Conservation (phyloP, 2,113 vertebrate species). For the Struthidea cinerea region DNA sequence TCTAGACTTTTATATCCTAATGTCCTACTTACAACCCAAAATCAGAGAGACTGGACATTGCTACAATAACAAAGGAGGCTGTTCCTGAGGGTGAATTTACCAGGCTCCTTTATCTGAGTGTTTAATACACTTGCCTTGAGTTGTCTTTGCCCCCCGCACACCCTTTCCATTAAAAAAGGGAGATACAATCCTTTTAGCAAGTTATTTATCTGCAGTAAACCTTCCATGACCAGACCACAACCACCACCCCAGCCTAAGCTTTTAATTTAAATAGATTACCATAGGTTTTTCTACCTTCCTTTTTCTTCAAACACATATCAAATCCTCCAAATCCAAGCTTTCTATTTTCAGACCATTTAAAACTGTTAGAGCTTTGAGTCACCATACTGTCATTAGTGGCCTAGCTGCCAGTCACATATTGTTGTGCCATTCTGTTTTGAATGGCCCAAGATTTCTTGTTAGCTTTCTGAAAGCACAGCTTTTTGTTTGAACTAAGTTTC, state of each 20-base stretch:
- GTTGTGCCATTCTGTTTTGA: background rate
- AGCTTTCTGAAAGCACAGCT: background rate
- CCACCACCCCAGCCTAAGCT: background rate
- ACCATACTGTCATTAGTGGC: background rate
- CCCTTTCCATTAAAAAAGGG: background rate
- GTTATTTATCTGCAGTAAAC: background rate
- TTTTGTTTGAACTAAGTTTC: background rate
- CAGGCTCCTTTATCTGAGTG: background rate
- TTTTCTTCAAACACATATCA: background rate
- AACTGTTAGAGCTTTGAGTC: background rate
- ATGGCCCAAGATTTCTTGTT: background rate
- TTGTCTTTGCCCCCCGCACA: background rate
- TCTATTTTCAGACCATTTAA: background rate
- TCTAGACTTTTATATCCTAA: background rate
- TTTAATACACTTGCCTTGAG: background rate
- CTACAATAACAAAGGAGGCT: background rate
- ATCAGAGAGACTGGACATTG: background rate
- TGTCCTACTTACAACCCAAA: background rate
- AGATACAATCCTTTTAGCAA: background rate
- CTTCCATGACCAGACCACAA: background rate
- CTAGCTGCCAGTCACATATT: slow-evolving; percentile 32
- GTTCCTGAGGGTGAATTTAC: background rate
- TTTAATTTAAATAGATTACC: slow-evolving; percentile 8
- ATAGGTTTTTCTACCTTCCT: background rate
- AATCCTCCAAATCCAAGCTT: slow-evolving; percentile 1